A percentile compares a stretch with the other conserved stretches of the same genome.
Evolutionary conservation across 30 jellyfish, hydroid and myxozoan genomes (phyloP).

Genomic region (Turritopsis dohrnii): DNA sequence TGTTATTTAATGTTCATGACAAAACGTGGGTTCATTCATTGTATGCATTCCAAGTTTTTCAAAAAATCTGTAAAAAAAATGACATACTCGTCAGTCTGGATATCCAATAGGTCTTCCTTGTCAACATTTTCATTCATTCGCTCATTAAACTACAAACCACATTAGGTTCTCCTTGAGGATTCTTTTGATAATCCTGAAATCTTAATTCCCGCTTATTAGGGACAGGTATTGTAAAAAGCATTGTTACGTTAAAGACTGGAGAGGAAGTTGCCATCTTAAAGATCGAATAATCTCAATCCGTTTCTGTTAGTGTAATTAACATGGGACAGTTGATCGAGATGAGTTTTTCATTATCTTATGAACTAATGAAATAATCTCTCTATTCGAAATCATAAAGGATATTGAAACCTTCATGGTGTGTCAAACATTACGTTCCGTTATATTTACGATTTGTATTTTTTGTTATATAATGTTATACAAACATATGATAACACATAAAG

Average conservation of each 20-base stretch:
- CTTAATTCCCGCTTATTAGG: too few species aligned
- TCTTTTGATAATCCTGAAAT: not conserved
- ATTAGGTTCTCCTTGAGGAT: too few species aligned
- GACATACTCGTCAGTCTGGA: too few species aligned
- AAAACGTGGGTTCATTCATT: not conserved
- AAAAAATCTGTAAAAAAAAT: too few species aligned
- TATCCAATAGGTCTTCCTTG: too few species aligned
- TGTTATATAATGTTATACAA: not conserved
- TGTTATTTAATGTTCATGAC: not conserved
- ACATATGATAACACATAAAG: not conserved
- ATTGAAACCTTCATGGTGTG: not conserved
- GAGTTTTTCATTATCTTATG: not conserved
- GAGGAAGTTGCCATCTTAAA: not conserved
- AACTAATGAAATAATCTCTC: not conserved
- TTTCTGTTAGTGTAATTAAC: not conserved
- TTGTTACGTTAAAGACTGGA: not conserved
- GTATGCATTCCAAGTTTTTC: not conserved
- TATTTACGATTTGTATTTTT: not conserved
- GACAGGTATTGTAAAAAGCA: not conserved
- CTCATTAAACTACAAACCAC: too few species aligned
- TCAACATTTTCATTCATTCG: too few species aligned
- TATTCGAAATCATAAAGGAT: not conserved
- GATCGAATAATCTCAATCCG: not conserved
- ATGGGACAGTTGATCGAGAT: not conserved
- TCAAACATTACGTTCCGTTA: not conserved